Evolutionary conservation across 2,888 invertebrate species (phyloP), one percentile per base, ranked within the genome.

Genomic region (Leucophenga maculata): DNA sequence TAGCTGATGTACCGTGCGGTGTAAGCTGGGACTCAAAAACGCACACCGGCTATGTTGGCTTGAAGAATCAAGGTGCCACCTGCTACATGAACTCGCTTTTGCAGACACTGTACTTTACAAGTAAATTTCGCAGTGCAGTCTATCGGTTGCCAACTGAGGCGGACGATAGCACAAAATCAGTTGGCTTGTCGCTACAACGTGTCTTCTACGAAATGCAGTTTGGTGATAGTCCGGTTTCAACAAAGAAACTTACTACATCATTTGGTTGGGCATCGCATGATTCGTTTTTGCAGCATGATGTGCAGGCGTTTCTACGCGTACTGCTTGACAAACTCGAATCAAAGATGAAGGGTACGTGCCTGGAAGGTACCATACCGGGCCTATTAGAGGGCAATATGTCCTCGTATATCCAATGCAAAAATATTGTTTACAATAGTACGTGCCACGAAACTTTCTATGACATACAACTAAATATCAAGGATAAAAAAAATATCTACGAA

Each of bases 261-360:
- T 99, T 99, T 89, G 99, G 99, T 46, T 99, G 99, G 99, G 99
- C 99, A 89, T 98, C 99, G 0, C 90, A 99, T n/a, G 99, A 99
- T 88, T 98, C 98, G 1, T 99, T 99, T 88, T 98, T 99, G 97
- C 99, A 99, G 88, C 99, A 99, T 89, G 99, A 96, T 88, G 95
- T 96, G 9, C 96, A 94, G 89, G 97, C 94, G 90, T 97, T 95
- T 89, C 89, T 95, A 75, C 92, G 95, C 87, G 95, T 95, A 81
- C 91, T 99, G 31, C 90, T 99, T 82, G 99, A 99, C 89, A 99
- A 99, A 89, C 90, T 99, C 87, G 99, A 99, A 88, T 98, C 96
- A 84, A 98, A 99, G 90, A 99, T 99, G 99, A 99, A 99, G 88
- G 97, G 97, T 54, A 99, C 99, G 0, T 96, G 96, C 86, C 97